Evolutionary conservation across 2,113 vertebrate genomes (phyloP).

Genomic region (Laticauda laticaudata): DNA sequence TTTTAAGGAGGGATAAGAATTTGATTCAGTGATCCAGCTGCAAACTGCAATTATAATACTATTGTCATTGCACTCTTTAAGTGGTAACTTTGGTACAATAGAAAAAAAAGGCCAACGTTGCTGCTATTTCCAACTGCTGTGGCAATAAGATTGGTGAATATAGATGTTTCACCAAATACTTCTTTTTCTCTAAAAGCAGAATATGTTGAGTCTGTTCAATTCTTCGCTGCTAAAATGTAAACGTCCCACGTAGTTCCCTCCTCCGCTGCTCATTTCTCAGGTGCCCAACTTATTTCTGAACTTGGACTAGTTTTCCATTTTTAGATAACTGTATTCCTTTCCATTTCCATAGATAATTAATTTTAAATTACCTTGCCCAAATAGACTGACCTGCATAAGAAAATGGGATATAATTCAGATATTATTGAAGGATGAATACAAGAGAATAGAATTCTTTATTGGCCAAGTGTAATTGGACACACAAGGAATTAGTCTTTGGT

Average conservation of each 20-base stretch:
- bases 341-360: background rate
- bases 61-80: background rate
- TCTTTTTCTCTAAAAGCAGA: background rate
- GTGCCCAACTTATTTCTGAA: background rate
- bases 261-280: background rate
- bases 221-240: background rate
- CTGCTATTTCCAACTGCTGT: background rate
- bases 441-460: no score
- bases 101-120: background rate
- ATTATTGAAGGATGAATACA: background rate
- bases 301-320: background rate
- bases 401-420: background rate
- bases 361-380: background rate
- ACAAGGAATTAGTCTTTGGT: no score
- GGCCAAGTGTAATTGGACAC: no score
- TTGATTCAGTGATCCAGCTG: background rate
- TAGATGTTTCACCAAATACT: background rate
- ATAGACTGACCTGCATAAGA: background rate
- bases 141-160: background rate
- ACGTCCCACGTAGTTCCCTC: background rate
- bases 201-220: background rate
- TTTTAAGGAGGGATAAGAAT: background rate
- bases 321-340: background rate
- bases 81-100: background rate
- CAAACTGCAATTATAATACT: background rate